Conservation (phyloP, 2,888 invertebrate genomes). For the Rambutsinella grinnellia region DNA sequence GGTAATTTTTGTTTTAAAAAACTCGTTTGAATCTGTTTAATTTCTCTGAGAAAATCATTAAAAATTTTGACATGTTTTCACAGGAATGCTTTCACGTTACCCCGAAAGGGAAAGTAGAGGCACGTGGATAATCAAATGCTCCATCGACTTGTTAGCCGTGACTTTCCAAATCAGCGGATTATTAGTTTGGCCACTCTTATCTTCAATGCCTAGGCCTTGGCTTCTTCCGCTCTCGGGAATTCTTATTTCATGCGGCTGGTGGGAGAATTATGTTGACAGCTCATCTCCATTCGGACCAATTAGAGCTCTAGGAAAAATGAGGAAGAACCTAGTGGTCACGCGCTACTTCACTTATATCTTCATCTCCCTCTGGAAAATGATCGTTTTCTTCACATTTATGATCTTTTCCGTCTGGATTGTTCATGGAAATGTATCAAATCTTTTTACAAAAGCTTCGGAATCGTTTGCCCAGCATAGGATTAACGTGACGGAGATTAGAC, state of each 20-base stretch:
- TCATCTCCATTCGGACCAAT: constrained; percentile 80
- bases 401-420: constrained; percentile 74
- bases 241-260: constrained; percentile 94
- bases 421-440: constrained; percentile 82
- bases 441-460: constrained; percentile 81
- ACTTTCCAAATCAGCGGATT: constrained; percentile 92
- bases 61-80: constrained; percentile 46
- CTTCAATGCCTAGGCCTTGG: constrained; percentile 78
- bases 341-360: constrained; percentile 93
- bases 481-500: constrained; percentile 77
- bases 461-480: constrained; percentile 86
- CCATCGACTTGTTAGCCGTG: constrained; percentile 83
- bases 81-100: constrained; percentile 84
- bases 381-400: constrained; percentile 82
- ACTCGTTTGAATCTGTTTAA: neutral
- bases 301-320: constrained; percentile 78
- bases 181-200: constrained; percentile 86
- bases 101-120: constrained; percentile 77
- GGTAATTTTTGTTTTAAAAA: too few species aligned
- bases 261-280: constrained; percentile 96
- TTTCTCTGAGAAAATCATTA: neutral
- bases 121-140: constrained; percentile 63
- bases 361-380: constrained; percentile 92
- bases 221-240: constrained; percentile 87
- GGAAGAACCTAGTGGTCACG: constrained; percentile 79